Evolutionary conservation across 2,797 vertebrate species (phyloP), one percentile per base, ranked within the genome.

Genomic region (Hypotaenidia philippensis): DNA sequence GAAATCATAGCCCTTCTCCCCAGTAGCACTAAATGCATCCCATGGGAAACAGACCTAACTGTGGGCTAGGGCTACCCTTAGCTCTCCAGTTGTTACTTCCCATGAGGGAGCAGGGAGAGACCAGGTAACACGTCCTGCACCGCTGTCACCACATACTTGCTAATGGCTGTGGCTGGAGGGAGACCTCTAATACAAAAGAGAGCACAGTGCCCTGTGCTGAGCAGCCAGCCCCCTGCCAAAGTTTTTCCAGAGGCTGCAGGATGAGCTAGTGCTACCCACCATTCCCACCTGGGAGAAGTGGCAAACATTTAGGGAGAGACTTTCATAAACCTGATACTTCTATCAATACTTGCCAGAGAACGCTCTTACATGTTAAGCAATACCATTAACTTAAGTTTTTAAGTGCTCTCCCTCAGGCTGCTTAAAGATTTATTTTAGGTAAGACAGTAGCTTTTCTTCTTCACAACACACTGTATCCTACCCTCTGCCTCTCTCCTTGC

Each of bases 161-260:
- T 27, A 8, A 50, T 3, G 23, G 26, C n/a, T 53, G 15, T 3
- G 0, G 3, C 18, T 25, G 60, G 13, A 25, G 21, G 6, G 0
- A 88, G 41, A 34, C 19, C 44, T 79, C 60, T 41, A 59, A 44
- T 21, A 32, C 27, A 76, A 45, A 22, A 34, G 16, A 70, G 65
- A 45, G 76, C 32, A 34, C 5, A 61, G 0, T 10, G 26, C 21
- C 32, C 25, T 17, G 41, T 52, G 69, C 26, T 32, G 23, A 55
- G 53, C 70, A 85, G 31, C 31, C 77, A 81, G 61, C 8, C 5
- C 14, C 44, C 27, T 16, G 5, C 0, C 11, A 1, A 49, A 49
- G 65, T 34, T 65, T 57, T 49, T 53, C n/a, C 56, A 50, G 17
- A 57, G 27, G 40, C 53, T 81, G 57, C 0, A 1, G 32, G 20